Conservation (phyloP, 2,113 vertebrate genomes). For the Nymphicus hollandicus region DNA sequence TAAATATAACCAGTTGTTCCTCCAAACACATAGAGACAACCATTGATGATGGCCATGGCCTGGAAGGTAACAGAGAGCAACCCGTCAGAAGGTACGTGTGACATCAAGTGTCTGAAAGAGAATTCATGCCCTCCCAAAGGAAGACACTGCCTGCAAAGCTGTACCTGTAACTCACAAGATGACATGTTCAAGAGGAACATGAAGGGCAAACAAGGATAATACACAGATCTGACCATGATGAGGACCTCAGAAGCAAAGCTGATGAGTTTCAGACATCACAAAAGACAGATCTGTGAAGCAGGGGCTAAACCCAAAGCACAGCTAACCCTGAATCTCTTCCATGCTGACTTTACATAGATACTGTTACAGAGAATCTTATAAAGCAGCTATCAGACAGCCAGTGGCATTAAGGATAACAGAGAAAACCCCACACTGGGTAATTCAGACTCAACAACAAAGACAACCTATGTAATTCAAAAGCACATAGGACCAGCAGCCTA, state of each 20-base stretch:
- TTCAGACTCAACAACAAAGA: not conserved
- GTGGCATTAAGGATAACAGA: not conserved
- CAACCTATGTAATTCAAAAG: not conserved
- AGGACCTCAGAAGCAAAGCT: not conserved
- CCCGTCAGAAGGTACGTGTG: accelerated
- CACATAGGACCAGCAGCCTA: not conserved
- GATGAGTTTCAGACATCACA: not conserved
- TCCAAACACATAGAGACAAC: conserved; percentile 94
- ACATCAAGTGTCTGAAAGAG: not conserved
- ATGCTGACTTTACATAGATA: not conserved
- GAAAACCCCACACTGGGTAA: not conserved
- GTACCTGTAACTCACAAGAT: not conserved
- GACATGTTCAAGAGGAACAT: not conserved
- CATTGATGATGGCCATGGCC: conserved; percentile 98
- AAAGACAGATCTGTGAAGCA: not conserved
- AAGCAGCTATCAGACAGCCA: not conserved
- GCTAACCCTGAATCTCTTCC: not conserved
- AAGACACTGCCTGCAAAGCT: not conserved
- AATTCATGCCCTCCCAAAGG: not conserved
- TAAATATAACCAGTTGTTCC: conserved; percentile 97
- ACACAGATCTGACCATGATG: too few species aligned
- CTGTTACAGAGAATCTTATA: not conserved
- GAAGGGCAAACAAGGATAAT: not conserved
- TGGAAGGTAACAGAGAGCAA: conserved; percentile 37
- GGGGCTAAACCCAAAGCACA: not conserved